A percentile compares a stretch with the other conserved stretches of the same genome.
Evolutionary conservation across 2,797 vertebrate species (phyloP).

Genomic region (Gymnothorax reevesii): DNA sequence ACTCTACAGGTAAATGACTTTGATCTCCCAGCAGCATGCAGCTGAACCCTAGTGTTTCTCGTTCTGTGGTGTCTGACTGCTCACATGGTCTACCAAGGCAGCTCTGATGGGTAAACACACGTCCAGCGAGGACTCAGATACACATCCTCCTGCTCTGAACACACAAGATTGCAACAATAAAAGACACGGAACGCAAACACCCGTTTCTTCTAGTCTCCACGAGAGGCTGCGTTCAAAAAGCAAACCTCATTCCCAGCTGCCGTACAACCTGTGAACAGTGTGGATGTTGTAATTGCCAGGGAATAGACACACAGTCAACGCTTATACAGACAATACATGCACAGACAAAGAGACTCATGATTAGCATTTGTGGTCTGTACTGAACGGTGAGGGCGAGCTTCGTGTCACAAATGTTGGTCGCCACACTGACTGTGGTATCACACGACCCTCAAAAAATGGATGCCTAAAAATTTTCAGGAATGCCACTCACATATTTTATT

Average conservation of each 20-base stretch:
- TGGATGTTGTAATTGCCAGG: not conserved
- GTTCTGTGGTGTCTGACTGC: constrained; percentile 16
- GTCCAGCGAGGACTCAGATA: constrained; percentile 14
- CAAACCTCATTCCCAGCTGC: constrained; percentile 10
- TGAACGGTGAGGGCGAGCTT: not conserved
- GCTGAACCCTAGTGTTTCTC: not conserved
- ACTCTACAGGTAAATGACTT: not conserved
- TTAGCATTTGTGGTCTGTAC: not conserved
- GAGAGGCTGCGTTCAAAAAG: not conserved
- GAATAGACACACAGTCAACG: not conserved
- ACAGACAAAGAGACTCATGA: not conserved
- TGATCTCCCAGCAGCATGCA: not conserved
- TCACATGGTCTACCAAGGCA: not conserved
- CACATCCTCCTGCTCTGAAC: constrained; percentile 14
- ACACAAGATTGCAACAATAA: not conserved
- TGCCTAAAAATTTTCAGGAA: not conserved
- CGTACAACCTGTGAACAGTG: constrained; percentile 7
- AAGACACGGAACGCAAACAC: constrained; percentile 15
- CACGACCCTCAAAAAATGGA: not conserved
- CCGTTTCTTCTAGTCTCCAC: not conserved
- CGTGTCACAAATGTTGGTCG: not conserved
- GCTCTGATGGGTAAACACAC: constrained; percentile 26
- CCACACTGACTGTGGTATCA: not conserved
- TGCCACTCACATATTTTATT: not conserved
- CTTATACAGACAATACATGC: not conserved